Conservation (phyloP, 2,113 vertebrate genomes). For the Calyptommatus sinebrachiatus region DNA sequence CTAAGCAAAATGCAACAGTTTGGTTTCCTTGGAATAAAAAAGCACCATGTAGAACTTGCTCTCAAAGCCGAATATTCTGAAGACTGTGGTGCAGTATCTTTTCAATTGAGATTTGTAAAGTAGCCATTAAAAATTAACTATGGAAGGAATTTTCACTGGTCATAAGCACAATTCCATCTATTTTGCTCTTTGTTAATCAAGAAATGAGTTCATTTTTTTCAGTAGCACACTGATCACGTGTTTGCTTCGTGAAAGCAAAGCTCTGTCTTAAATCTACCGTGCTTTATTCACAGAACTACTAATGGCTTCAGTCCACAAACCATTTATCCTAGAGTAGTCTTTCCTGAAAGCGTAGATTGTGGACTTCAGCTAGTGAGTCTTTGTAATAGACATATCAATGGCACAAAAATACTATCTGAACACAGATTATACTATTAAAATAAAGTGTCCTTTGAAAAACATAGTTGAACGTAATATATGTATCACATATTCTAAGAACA, state of each 20-base stretch:
- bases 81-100: conserved; percentile 58
- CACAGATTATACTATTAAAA: conserved; percentile 42
- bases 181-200: conserved; percentile 37
- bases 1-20: conserved; percentile 58
- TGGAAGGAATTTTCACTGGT: conserved; percentile 47
- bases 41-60: conserved; percentile 48
- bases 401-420: conserved; percentile 55
- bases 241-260: conserved; percentile 42
- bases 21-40: conserved; percentile 43
- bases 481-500: conserved; percentile 28
- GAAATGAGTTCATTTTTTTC: conserved; percentile 48
- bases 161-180: conserved; percentile 25
- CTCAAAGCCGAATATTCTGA: conserved; percentile 55
- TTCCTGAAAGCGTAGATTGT: conserved; percentile 18
- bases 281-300: conserved; percentile 46
- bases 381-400: conserved; percentile 41
- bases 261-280: conserved; percentile 48
- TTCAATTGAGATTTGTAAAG: conserved; percentile 65
- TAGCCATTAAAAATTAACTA: conserved; percentile 57
- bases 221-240: conserved; percentile 35
- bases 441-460: conserved; percentile 40
- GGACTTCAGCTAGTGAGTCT: conserved; percentile 31
- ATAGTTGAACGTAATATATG: conserved; percentile 43
- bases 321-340: conserved; percentile 23
- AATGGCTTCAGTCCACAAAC: conserved; percentile 34